Evolutionary conservation across 2,113 vertebrate species (phyloP).

Genomic region (Rhinoderma darwinii): DNA sequence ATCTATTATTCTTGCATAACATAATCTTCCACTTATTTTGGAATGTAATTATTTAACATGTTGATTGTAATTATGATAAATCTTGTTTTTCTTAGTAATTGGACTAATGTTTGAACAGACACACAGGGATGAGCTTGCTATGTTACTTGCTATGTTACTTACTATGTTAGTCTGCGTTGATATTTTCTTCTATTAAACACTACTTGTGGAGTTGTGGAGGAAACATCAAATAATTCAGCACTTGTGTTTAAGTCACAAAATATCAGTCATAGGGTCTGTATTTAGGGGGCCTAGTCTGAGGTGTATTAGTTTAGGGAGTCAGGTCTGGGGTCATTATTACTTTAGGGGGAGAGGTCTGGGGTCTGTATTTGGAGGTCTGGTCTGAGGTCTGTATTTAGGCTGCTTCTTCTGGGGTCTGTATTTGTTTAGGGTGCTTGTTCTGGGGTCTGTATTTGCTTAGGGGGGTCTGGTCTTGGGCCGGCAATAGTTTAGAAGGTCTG

Average conservation of each 20-base stretch:
- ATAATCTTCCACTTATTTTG: constrained; percentile 16
- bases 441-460: no score
- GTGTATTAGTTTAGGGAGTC: no score
- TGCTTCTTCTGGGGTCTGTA: no score
- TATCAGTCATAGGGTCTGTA: no score
- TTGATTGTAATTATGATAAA: constrained; percentile 38
- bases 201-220: not conserved
- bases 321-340: no score
- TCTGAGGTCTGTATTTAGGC: no score
- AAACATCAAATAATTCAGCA: not conserved
- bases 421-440: no score
- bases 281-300: no score
- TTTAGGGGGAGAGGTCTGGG: no score
- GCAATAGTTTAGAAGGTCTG: no score
- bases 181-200: not conserved
- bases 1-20: not conserved
- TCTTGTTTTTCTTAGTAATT: constrained; percentile 14
- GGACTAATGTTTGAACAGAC: not conserved
- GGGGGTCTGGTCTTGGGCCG: no score
- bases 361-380: no score
- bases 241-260: not conserved
- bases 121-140: not conserved
- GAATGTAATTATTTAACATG: constrained; percentile 4
- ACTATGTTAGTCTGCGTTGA: not conserved
- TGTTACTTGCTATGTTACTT: not conserved